Evolutionary conservation across 2,888 invertebrate genomes (phyloP).

Genomic region (Sinotaia quadrata): DNA sequence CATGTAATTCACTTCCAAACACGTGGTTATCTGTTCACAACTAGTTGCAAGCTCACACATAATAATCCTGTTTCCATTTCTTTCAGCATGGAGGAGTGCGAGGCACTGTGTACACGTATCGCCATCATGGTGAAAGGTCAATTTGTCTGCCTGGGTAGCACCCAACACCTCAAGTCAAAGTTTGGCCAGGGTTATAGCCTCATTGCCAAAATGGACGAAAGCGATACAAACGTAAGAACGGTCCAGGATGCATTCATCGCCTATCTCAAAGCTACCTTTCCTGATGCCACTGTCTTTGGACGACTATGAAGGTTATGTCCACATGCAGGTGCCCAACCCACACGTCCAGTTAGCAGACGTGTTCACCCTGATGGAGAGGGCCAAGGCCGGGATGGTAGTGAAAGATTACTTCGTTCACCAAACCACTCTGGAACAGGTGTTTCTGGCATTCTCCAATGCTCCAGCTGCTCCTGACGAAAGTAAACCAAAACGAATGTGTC

Average conservation of each 20-base stretch:
- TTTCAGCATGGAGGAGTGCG: no score
- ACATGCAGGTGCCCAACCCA: slow-evolving; percentile 47
- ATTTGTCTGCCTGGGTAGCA: slow-evolving; percentile 79
- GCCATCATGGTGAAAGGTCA: slow-evolving; percentile 83
- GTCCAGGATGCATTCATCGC: neutral
- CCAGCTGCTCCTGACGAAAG: slow-evolving; percentile 53
- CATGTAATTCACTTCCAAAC: no score
- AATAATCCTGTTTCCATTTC: no score
- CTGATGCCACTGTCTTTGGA: slow-evolving; percentile 31
- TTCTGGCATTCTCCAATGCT: slow-evolving; percentile 73
- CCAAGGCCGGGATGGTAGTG: slow-evolving; percentile 57
- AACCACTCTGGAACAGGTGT: slow-evolving; percentile 73
- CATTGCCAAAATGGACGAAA: slow-evolving; percentile 71
- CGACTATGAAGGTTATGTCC: slow-evolving; percentile 35
- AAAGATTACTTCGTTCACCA: slow-evolving; percentile 71
- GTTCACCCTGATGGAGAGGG: slow-evolving; percentile 69
- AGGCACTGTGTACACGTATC: no score
- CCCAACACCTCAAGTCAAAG: slow-evolving; percentile 82
- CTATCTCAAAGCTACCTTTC: neutral
- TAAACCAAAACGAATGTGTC: no score
- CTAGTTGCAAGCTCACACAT: no score
- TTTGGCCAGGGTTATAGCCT: slow-evolving; percentile 81
- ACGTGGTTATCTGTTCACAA: no score
- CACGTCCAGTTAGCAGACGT: slow-evolving; percentile 66
- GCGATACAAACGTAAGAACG: neutral